A percentile compares a stretch with the other conserved stretches of the same genome.
Evolutionary conservation across 2,797 vertebrate species (phyloP).

Genomic region (Tachyglossus aculeatus): DNA sequence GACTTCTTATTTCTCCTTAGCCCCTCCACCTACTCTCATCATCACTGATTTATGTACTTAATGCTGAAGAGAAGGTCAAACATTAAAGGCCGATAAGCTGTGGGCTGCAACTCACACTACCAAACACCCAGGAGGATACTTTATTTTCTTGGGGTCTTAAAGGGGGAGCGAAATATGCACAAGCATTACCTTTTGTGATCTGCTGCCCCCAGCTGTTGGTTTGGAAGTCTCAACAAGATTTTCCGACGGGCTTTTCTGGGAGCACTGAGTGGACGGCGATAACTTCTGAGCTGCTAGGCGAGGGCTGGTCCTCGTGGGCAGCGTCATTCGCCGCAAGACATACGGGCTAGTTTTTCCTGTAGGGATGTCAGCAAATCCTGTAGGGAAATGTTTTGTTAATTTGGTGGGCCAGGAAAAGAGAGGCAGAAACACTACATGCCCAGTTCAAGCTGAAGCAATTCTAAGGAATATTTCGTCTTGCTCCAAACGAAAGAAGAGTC

Average conservation of each 20-base stretch:
- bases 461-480: neutral
- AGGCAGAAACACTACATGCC: neutral
- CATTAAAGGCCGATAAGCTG: neutral
- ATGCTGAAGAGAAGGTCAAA: neutral
- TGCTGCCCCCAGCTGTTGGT: constrained; percentile 77
- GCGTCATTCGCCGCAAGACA: constrained; percentile 79
- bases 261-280: neutral
- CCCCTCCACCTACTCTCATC: neutral
- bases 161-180: neutral
- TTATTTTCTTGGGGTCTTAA: neutral
- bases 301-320: constrained; percentile 76
- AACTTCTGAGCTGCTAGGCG: constrained; percentile 57
- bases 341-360: constrained; percentile 80
- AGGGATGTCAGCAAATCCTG: constrained; percentile 87
- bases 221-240: constrained; percentile 45
- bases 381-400: neutral
- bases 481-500: neutral
- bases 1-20: neutral
- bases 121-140: neutral
- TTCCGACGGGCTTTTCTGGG: constrained; percentile 17
- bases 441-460: neutral
- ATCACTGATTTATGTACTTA: neutral
- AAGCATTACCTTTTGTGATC: constrained; percentile 75
- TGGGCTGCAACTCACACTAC: neutral
- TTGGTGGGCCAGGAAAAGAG: neutral